These are phyloP conservation scores for Athene cunicularia DNA, from an alignment of 2,113 vertebrate genomes.

Conservation along the genomic window DNA sequence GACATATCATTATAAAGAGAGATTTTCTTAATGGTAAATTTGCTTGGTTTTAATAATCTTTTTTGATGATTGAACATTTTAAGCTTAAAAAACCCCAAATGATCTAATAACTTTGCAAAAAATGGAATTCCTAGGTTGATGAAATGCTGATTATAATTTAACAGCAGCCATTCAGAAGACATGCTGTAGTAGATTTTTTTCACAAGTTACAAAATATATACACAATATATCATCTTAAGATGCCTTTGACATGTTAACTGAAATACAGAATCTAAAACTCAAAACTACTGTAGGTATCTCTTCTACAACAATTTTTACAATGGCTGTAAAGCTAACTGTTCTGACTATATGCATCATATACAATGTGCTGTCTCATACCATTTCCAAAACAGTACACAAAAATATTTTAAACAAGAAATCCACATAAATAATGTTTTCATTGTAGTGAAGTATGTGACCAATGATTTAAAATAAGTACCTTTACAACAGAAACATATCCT, in stretches of 20 bases:
- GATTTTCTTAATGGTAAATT: constrained; percentile 12
- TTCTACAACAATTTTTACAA: constrained; percentile 70
- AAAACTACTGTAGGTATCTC: constrained; percentile 65
- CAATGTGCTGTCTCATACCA: constrained; percentile 70
- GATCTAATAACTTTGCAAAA: constrained; percentile 23
- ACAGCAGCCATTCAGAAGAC: constrained; percentile 73
- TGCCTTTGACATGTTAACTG: constrained; percentile 70
- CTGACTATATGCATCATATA: constrained; percentile 77
- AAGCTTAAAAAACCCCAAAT: constrained; percentile 11
- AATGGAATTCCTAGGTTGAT: constrained; percentile 40
- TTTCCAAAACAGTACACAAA: constrained; percentile 74
- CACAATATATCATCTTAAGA: constrained; percentile 77
- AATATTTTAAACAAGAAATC: constrained; percentile 79
- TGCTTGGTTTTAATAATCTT: constrained; percentile 4
- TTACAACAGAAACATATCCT: constrained; percentile 81
- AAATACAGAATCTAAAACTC: constrained; percentile 51
- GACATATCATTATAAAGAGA: not conserved
- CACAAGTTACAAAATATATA: constrained; percentile 89
- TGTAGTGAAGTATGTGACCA: constrained; percentile 77
- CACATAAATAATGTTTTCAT: constrained; percentile 91
- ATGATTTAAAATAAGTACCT: constrained; percentile 79
- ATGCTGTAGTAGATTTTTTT: constrained; percentile 66
- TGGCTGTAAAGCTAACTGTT: constrained; percentile 57
- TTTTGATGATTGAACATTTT: constrained; percentile 1
- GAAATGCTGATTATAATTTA: constrained; percentile 76